Conservation (phyloP, 2,113 vertebrate genomes). For the Copsychus sechellarum region DNA sequence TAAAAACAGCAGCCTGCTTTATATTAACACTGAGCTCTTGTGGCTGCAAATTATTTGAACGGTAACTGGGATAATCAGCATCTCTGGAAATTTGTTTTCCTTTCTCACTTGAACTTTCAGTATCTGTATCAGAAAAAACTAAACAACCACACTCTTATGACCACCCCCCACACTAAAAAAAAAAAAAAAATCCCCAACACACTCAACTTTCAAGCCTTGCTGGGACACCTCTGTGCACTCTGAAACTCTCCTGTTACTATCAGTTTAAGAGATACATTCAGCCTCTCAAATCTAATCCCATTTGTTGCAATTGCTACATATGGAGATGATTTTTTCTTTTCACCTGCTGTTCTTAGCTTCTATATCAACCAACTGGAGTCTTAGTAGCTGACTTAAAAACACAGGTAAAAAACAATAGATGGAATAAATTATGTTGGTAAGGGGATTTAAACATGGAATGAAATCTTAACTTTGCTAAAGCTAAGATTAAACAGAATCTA, state of each 20-base stretch:
- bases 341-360: background rate
- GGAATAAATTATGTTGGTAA: background rate
- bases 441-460: background rate
- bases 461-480: background rate
- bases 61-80: background rate
- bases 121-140: background rate
- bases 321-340: background rate
- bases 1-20: background rate
- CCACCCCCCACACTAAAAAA: background rate
- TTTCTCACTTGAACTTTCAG: background rate
- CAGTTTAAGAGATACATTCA: rapidly evolving
- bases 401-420: background rate
- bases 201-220: background rate
- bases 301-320: background rate
- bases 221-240: background rate
- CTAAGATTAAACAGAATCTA: background rate
- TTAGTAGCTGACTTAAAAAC: background rate
- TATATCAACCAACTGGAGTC: rapidly evolving
- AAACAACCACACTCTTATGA: background rate
- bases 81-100: background rate
- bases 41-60: background rate
- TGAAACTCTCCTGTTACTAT: background rate
- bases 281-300: background rate
- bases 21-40: background rate
- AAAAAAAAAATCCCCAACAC: background rate